These are phyloP conservation scores for Carollia perspicillata DNA, from an alignment of 2,113 vertebrate genomes.

Conservation along the genomic window DNA sequence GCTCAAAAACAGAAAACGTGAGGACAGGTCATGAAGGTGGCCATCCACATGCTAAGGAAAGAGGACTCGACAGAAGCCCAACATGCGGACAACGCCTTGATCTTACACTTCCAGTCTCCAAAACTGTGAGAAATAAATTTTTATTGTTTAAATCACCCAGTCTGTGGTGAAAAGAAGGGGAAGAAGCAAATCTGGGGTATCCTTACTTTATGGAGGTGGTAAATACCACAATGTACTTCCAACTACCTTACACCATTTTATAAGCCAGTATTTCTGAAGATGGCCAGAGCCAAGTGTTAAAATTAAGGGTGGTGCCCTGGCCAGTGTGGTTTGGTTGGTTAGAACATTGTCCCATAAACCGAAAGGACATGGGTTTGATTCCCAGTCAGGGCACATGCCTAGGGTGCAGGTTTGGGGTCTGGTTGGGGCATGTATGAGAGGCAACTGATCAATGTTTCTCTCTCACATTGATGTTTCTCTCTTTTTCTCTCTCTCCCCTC, in stretches of 20 bases:
- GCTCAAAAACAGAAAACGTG: background rate
- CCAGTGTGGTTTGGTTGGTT: background rate
- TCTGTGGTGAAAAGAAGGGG: background rate
- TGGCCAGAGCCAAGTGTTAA: background rate
- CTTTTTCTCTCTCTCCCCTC: no score
- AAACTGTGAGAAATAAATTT: background rate
- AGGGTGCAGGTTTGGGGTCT: no score
- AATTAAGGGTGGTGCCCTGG: background rate
- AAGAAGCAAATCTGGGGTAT: background rate
- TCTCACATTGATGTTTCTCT: no score
- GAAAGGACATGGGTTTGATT: no score
- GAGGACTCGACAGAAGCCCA: background rate
- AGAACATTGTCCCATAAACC: no score
- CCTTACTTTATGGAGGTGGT: background rate
- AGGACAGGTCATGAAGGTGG: accelerated
- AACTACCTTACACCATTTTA: background rate
- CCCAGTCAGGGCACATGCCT: no score
- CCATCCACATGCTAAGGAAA: background rate
- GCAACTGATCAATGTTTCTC: no score
- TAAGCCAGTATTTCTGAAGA: background rate
- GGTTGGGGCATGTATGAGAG: no score
- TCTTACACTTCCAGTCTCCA: background rate
- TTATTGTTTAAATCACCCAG: background rate
- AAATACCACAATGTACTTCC: background rate
- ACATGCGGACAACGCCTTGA: background rate